Percentiles rank a stretch among this genome's conserved stretches.
Conservation (phyloP, 2,113 vertebrate genomes). For the Chaetorhynchus papuensis region DNA sequence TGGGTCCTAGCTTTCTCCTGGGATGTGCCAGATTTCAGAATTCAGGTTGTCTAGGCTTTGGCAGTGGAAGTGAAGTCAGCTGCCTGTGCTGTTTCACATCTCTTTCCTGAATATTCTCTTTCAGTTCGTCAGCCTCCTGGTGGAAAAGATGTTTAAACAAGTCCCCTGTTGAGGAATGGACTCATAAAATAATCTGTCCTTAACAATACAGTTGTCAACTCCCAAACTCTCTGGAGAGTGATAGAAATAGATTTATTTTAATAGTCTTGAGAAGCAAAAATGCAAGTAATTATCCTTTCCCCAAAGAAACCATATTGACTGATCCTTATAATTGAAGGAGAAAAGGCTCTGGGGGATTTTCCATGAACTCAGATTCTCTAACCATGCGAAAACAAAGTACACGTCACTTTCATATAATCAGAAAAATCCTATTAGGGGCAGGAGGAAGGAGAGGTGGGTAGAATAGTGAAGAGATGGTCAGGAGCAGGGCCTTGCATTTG, state of each 20-base stretch:
- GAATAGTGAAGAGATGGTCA: neutral
- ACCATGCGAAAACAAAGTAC: neutral
- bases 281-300: constrained; percentile 11
- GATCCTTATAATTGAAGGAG: constrained; percentile 2
- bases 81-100: neutral
- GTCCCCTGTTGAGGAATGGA: neutral
- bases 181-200: neutral
- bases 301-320: constrained; percentile 2
- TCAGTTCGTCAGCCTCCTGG: neutral
- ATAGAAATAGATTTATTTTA: constrained; percentile 14
- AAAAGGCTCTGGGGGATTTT: constrained; percentile 15
- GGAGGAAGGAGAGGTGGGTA: neutral
- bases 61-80: neutral
- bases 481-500: neutral
- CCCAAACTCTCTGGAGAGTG: neutral
- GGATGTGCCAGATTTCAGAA: neutral
- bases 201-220: constrained; percentile 2
- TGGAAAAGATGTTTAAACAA: neutral
- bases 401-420: neutral
- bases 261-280: constrained; percentile 12
- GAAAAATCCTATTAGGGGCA: neutral
- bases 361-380: neutral
- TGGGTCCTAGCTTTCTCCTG: neutral
- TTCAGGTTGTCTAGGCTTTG: neutral
- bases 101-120: neutral